Evolutionary conservation across 2,797 vertebrate species (phyloP).

Genomic region (Triplophysa bombifrons): DNA sequence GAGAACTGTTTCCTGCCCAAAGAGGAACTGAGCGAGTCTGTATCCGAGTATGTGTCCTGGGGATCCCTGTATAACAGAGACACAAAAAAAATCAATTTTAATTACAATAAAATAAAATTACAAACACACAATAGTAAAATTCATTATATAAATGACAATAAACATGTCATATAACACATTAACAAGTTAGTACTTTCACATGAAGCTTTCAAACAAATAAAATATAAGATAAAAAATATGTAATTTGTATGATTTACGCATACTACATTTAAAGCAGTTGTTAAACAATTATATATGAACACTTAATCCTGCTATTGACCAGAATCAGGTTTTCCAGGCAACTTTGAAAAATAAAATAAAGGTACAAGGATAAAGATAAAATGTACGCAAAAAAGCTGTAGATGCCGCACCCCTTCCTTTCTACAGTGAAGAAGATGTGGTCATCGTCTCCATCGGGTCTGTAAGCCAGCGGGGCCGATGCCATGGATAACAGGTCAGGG

Average conservation of each 20-base stretch:
- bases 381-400: background rate
- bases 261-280: no score
- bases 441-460: conserved; percentile 92
- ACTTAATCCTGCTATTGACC: background rate
- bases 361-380: background rate
- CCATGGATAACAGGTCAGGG: conserved; percentile 95
- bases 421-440: conserved; percentile 89
- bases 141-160: background rate
- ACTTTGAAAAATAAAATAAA: background rate
- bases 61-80: conserved; percentile 79
- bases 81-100: conserved; percentile 8
- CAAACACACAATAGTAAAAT: background rate
- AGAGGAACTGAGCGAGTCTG: conserved; percentile 90
- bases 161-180: background rate
- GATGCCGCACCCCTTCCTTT: conserved; percentile 89
- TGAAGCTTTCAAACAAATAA: no score
- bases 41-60: conserved; percentile 87
- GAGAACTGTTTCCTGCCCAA: conserved; percentile 84
- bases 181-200: background rate
- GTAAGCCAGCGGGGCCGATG: conserved; percentile 87
- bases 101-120: no score
- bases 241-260: no score
- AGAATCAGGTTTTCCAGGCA: background rate
- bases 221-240: no score
- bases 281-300: background rate